These are phyloP conservation scores for Sander vitreus DNA, from an alignment of 2,113 vertebrate genomes.

Conservation along the genomic window DNA sequence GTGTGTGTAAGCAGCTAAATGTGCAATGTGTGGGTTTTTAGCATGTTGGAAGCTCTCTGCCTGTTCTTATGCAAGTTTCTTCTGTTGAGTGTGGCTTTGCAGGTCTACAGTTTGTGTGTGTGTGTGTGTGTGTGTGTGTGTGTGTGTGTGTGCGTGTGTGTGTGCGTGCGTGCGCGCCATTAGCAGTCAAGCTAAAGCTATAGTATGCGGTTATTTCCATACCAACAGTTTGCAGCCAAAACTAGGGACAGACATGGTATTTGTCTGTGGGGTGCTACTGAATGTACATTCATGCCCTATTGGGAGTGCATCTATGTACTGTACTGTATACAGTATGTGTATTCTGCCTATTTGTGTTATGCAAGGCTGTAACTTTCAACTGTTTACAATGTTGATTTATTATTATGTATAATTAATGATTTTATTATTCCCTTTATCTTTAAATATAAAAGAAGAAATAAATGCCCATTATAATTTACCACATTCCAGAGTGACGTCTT, in stretches of 20 bases:
- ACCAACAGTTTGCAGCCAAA: background rate
- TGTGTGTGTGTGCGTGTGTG: constrained; percentile 11
- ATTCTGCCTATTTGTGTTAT: background rate
- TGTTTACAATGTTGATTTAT: background rate
- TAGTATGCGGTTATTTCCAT: background rate
- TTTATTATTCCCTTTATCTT: background rate
- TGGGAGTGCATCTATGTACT: background rate
- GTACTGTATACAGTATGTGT: background rate
- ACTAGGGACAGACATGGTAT: background rate
- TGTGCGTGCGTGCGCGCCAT: background rate
- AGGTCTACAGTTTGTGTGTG: background rate
- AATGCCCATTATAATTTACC: background rate
- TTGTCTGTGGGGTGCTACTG: background rate
- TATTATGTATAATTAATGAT: background rate
- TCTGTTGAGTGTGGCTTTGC: constrained; percentile 17
- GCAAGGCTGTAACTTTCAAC: background rate
- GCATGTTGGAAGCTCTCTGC: constrained; percentile 52
- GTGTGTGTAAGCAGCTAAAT: constrained; percentile 42
- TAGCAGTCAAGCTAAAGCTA: constrained; percentile 11
- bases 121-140: background rate
- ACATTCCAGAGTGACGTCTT: background rate
- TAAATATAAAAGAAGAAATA: background rate
- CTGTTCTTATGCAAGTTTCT: constrained; percentile 56
- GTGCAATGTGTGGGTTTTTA: constrained; percentile 57
- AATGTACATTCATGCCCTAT: background rate